phyloP scores from a whole-genome alignment of 2,113 vertebrate species.

The Paradoxurus hermaphroditus region DNA sequence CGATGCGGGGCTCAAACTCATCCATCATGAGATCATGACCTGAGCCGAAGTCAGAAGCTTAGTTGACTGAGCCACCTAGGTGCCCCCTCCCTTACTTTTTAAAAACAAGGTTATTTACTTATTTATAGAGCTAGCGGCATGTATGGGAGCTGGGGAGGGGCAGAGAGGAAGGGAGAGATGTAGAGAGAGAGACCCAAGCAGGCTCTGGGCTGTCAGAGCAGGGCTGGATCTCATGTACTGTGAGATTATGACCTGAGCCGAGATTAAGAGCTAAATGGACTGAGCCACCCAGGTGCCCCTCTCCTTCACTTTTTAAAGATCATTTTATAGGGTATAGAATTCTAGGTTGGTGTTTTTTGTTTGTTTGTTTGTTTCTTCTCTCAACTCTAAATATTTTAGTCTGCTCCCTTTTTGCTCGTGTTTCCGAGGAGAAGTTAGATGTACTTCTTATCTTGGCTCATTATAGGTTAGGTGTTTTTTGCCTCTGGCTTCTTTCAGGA shows the following conservation, averaged over 20 bases:
- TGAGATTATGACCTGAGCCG: not conserved
- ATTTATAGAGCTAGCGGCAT: not conserved
- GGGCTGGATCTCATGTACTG: not conserved
- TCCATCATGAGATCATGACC: too few species aligned
- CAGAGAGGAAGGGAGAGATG: not conserved
- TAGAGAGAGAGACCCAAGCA: not conserved
- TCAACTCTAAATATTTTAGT: not conserved
- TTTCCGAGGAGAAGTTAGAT: not conserved
- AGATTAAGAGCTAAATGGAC: not conserved
- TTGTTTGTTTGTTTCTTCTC: not conserved
- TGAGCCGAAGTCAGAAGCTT: too few species aligned
- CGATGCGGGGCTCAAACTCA: too few species aligned
- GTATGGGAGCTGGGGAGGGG: not conserved
- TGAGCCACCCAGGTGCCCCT: not conserved
- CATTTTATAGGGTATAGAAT: not conserved
- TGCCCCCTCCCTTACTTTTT: not conserved
- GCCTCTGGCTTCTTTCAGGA: not conserved
- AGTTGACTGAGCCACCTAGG: too few species aligned
- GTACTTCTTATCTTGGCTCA: not conserved
- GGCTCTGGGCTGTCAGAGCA: not conserved
- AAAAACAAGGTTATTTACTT: not conserved
- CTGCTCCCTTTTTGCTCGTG: not conserved
- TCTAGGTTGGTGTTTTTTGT: not conserved
- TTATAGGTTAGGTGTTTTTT: not conserved
- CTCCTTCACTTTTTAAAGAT: not conserved